Evolutionary conservation across 1,140 invertebrate genomes (phyloP), one percentile per base, ranked within the genome.

Genomic region (Rhyacophila brunnea): DNA sequence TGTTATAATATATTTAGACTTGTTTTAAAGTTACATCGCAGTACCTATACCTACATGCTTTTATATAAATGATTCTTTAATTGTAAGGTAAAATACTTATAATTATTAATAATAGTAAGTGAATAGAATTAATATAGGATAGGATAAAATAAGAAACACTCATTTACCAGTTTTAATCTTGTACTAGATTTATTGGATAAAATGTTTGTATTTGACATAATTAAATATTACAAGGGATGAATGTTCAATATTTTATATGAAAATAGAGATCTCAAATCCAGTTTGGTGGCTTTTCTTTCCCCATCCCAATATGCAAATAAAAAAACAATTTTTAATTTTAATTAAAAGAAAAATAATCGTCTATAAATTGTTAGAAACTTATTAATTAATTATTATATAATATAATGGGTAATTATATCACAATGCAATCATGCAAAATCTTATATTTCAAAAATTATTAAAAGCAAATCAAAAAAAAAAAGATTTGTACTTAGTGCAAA

Each of bases 61-160:
- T 15, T 46, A 46, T 46, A 46, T 19, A 46, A 19, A 19, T 47
- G 45, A 28, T 28, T 47, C 32, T 19, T 28, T 28, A 47, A 47
- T 28, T 47, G 7, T 28, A 47, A 17, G 32, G 32, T 47, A 47
- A 47, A 47, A 47, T 47, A 47, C 45, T 47, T 28, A 14, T n/a
- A 45, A 45, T n/a, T 19, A 6, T 14, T 13, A n/a, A 45, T 2
- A 15, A 43, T 14, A n/a, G n/a, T n/a, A n/a, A n/a, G n/a, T n/a
- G n/a, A n/a, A n/a, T 28, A 28, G 3, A 40, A n/a, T 40, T 40
- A 13, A 40, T 40, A 6, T 40, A 15, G 11, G 11, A 15, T 40
- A 13, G 2, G 11, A 7, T 35, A n/a, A 35, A n/a, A n/a, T 35
- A 13, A 40, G 38, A 40, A 3, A 5, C 11, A 13, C n/a, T 40